phyloP scores from a whole-genome alignment of 2,113 vertebrate genomes.

The Himantopus leucocephalus region DNA sequence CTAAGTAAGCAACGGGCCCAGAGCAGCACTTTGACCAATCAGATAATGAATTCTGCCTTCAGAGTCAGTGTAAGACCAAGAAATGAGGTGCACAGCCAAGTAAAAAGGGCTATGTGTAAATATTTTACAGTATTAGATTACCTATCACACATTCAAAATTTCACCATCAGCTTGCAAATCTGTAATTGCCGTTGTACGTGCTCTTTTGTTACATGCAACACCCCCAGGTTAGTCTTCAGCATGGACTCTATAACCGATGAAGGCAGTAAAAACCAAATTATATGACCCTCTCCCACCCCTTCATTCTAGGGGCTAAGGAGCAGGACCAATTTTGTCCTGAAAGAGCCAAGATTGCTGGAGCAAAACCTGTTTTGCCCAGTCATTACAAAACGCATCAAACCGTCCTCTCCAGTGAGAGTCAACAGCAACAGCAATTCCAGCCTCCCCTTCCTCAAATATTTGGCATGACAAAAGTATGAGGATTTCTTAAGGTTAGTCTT shows the following conservation, averaged over 20 bases:
- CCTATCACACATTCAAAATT: neutral
- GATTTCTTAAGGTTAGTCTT: neutral
- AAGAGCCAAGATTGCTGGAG: neutral
- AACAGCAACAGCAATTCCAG: neutral
- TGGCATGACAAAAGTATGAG: neutral
- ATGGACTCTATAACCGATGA: neutral
- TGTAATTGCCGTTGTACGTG: neutral
- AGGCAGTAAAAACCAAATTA: neutral
- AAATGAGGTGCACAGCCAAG: neutral
- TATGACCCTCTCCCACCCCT: fast-evolving
- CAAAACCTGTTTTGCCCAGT: neutral
- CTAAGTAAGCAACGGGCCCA: conserved; percentile 23
- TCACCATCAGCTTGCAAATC: neutral
- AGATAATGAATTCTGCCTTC: neutral
- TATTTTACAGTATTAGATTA: neutral
- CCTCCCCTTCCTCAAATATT: neutral
- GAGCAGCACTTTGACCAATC: neutral
- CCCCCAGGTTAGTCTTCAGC: neutral
- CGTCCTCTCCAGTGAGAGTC: neutral
- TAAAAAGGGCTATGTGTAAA: neutral
- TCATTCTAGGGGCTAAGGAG: neutral
- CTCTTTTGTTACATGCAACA: neutral
- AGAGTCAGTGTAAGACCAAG: neutral
- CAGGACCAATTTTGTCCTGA: neutral
- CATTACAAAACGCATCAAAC: neutral